A percentile compares a stretch with the other conserved stretches of the same genome.
Evolutionary conservation across 1,140 invertebrate genomes (phyloP).

Genomic region (Megalopta genalis): DNA sequence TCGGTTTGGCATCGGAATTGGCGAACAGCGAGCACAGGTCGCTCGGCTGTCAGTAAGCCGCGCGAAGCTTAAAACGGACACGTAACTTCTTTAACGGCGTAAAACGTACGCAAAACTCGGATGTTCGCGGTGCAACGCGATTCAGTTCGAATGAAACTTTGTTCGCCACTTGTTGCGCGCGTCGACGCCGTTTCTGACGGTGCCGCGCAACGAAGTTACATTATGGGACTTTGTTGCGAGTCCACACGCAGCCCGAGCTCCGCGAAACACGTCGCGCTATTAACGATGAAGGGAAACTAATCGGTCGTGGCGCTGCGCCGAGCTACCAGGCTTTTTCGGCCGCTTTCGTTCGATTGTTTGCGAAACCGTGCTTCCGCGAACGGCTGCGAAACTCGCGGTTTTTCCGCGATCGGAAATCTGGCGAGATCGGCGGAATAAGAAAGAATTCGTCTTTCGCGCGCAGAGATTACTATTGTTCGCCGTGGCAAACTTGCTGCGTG

Average conservation of each 20-base stretch:
- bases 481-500: too few relatives aligned
- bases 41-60: background rate
- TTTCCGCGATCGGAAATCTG: background rate
- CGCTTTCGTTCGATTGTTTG: background rate
- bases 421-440: too few relatives aligned
- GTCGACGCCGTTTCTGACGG: slow-evolving; percentile 10
- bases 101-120: background rate
- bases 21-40: too few relatives aligned
- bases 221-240: slow-evolving; percentile 26
- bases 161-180: slow-evolving; percentile 46
- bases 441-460: too few relatives aligned
- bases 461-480: too few relatives aligned
- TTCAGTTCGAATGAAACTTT: slow-evolving; percentile 38
- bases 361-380: background rate
- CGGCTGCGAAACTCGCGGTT: background rate
- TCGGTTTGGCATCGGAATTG: too few relatives aligned
- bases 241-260: slow-evolving; percentile 4
- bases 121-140: background rate
- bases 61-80: background rate
- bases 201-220: slow-evolving; percentile 38
- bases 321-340: background rate
- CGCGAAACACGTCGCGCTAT: background rate
- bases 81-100: slow-evolving; percentile 19
- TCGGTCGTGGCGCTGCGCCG: background rate
- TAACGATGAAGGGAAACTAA: background rate